Evolutionary conservation across 2,888 invertebrate species (phyloP).

Genomic region (Dioctria linearis): DNA sequence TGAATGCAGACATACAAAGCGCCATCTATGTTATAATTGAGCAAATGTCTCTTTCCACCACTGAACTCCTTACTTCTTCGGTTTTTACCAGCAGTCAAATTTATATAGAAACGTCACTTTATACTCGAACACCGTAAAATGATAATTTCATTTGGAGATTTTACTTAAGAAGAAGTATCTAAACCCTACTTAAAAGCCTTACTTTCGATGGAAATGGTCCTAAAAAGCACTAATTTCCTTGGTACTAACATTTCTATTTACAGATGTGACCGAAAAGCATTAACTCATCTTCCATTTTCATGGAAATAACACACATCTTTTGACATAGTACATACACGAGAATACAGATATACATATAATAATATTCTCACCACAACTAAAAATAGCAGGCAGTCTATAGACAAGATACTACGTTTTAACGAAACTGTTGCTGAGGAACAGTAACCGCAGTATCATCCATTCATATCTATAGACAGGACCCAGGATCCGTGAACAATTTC

Average conservation of each 20-base stretch:
- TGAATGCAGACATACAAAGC: no score
- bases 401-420: neutral
- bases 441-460: neutral
- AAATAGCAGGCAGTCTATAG: neutral
- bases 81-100: no score
- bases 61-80: no score
- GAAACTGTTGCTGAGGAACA: neutral
- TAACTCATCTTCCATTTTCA: neutral
- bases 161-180: no score
- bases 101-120: no score
- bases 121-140: no score
- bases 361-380: no score
- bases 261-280: neutral
- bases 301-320: neutral
- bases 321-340: neutral
- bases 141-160: no score
- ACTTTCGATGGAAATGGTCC: neutral
- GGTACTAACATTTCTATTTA: neutral
- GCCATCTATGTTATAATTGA: no score
- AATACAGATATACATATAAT: neutral
- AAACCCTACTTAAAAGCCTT: no score
- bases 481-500: neutral
- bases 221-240: slow-evolving; percentile 10
- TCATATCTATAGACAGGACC: neutral
- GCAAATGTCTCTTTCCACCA: no score